Evolutionary conservation across 2,113 vertebrate genomes (phyloP).

Genomic region (Falco punctatus): DNA sequence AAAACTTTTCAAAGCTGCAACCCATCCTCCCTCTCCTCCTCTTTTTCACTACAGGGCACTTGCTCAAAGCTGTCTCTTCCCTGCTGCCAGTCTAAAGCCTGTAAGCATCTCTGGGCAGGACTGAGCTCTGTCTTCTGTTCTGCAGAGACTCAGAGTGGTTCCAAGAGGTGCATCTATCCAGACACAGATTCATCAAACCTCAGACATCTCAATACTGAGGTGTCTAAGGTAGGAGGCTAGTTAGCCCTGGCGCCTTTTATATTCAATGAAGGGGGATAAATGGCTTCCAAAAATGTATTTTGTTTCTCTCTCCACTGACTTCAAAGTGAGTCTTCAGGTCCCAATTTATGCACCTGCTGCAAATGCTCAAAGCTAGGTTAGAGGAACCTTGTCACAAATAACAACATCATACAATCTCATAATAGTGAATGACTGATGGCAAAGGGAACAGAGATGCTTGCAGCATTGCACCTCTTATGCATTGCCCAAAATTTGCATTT

Average conservation of each 20-base stretch:
- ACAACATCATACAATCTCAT: background rate
- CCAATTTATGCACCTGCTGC: slow-evolving; percentile 10
- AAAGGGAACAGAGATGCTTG: background rate
- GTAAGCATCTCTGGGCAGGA: background rate
- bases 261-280: slow-evolving; percentile 34
- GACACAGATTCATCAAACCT: background rate
- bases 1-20: slow-evolving; percentile 5
- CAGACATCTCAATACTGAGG: background rate
- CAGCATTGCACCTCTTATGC: background rate
- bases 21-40: background rate
- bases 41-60: background rate
- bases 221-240: background rate
- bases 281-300: background rate
- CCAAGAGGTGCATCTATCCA: background rate
- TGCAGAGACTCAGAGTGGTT: background rate
- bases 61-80: background rate
- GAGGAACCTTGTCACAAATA: slow-evolving; percentile 26
- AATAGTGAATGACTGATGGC: background rate
- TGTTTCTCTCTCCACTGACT: slow-evolving; percentile 19
- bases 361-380: background rate
- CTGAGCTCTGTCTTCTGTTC: background rate
- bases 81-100: background rate
- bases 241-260: slow-evolving; percentile 15
- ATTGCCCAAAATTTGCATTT: background rate
- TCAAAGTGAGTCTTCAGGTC: slow-evolving; percentile 35